Conservation (phyloP, 2,797 vertebrate genomes). For the Erethizon dorsatum region DNA sequence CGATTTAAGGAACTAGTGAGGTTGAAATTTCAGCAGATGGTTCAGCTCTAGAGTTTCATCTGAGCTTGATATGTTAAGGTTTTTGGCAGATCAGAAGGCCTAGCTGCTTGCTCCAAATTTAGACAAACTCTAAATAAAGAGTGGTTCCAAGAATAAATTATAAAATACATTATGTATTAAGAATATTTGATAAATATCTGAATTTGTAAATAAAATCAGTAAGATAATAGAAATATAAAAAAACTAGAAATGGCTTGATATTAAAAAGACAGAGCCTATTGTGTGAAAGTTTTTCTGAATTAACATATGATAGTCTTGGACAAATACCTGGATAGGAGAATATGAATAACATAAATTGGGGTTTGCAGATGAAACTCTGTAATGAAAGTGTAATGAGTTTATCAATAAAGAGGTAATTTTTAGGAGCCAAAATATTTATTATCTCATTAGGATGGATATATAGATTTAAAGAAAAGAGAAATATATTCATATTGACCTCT, state of each 20-base stretch:
- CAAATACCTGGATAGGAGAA: neutral
- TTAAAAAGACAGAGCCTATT: slow-evolving; percentile 47
- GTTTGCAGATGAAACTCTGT: neutral
- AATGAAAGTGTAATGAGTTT: neutral
- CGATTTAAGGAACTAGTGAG: neutral
- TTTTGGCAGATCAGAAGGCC: slow-evolving; percentile 59
- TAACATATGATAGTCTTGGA: neutral
- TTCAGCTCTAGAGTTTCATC: slow-evolving; percentile 1
- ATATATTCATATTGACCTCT: neutral
- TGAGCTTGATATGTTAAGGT: slow-evolving; percentile 51
- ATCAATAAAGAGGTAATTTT: neutral
- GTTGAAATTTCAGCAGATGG: slow-evolving; percentile 57
- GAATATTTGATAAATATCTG: slow-evolving; percentile 20
- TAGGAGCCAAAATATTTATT: neutral
- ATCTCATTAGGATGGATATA: neutral
- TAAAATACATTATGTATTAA: slow-evolving; percentile 13
- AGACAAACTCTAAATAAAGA: slow-evolving; percentile 63
- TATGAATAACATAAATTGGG: neutral
- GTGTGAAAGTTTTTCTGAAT: neutral
- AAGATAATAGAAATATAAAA: neutral
- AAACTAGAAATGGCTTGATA: neutral
- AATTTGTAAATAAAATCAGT: slow-evolving; percentile 14
- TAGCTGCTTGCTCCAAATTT: slow-evolving; percentile 49
- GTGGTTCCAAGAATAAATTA: slow-evolving; percentile 6
- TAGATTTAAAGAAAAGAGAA: neutral